Percentiles rank a stretch among this genome's conserved stretches.
phyloP scores from a whole-genome alignment of 2,113 vertebrate genomes.

The Laticauda laticaudata region DNA sequence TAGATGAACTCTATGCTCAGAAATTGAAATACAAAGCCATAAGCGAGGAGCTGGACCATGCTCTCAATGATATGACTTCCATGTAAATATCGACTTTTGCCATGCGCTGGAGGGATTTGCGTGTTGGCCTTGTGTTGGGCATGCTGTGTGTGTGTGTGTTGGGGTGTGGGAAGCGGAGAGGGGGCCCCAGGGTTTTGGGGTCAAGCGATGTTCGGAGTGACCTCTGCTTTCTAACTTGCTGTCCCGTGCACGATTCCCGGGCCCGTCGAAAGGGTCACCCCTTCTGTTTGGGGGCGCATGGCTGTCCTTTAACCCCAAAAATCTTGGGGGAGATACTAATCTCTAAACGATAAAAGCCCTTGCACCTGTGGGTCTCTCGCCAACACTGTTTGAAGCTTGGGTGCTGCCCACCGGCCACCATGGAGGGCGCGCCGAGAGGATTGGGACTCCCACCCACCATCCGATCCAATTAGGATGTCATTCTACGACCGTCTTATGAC shows the following conservation, averaged over 20 bases:
- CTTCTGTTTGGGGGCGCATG: background rate
- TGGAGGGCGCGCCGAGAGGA: background rate
- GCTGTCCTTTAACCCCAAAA: background rate
- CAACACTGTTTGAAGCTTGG: background rate
- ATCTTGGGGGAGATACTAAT: background rate
- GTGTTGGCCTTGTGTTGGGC: background rate
- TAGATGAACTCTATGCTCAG: constrained; percentile 95
- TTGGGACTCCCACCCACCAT: background rate
- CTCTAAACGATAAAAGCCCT: background rate
- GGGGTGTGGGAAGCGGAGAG: background rate
- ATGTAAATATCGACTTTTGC: constrained; percentile 86
- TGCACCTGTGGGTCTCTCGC: background rate
- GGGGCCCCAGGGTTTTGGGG: too few species aligned
- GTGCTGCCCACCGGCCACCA: background rate
- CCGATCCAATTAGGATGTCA: background rate
- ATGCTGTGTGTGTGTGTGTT: background rate
- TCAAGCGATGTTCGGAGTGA: background rate
- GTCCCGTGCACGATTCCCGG: background rate
- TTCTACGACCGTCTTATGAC: background rate
- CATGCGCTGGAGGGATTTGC: constrained; percentile 23
- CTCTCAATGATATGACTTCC: constrained; percentile 98
- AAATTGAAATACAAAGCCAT: constrained; percentile 99
- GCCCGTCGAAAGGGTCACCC: background rate
- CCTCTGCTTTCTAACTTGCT: background rate
- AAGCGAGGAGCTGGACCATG: constrained; percentile 98